Evolutionary conservation across 35 echinoderm and acorn worm genomes (phyloP), one percentile per base, ranked within the genome.

Genomic region (Chiridota heheva): DNA sequence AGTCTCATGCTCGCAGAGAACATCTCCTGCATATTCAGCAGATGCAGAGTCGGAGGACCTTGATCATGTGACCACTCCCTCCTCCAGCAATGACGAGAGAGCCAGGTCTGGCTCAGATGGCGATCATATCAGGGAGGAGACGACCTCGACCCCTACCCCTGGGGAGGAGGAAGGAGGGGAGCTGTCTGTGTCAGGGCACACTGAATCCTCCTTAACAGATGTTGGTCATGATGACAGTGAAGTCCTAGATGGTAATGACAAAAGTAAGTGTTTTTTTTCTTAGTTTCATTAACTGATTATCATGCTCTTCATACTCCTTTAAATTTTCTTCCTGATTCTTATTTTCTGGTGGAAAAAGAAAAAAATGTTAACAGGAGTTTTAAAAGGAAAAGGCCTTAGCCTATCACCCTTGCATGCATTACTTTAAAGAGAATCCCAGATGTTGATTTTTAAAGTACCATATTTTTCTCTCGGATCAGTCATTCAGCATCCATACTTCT

Each of bases 1-100:
- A 17, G 44, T 88, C 12, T 77, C 80, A 26, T 70, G 73, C 3
- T 77, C 68, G 27, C 83, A 91, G 57, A 70, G 95, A 7, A 86
- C 81, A 17, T 98, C 95, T 18, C 85, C 95, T 29, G 71, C 95
- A 47, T 91, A 98, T 40, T 91, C 95, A 0, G 92, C 92, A 20
- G 92, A 96, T 78, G 88, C 89, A n/a, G 92, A 96, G 33, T 96
- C 92, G 0, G 92, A 96, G 46, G 85, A 93, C 69, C 78, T 88
- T 31, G 90, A 93, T 36, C 84, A 93, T 32, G 90, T 86, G 60
- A 82, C 84, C 16, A 86, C 83, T 4, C 87, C 73, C 25, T 78
- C 85, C 10, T 75, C 80, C 37, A 87, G 85, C 58, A 64, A 28
- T 12, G 85, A 82, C 12, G 90, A 82, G 60, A 41, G 85, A 22